Evolutionary conservation across 2,797 vertebrate genomes (phyloP).

Genomic region (Enteromius thamalakanensis): DNA sequence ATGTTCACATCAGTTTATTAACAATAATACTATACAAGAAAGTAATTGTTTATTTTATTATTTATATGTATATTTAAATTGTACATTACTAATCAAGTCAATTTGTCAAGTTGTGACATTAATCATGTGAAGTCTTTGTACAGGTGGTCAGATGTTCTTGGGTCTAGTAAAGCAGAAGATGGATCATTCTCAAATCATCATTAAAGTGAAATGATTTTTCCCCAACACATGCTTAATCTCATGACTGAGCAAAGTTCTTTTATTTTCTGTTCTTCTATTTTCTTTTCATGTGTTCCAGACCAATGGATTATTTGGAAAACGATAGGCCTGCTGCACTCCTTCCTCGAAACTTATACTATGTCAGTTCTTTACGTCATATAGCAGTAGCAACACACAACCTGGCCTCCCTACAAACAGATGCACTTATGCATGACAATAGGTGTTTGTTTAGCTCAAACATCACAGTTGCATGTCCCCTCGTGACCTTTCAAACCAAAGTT

Average conservation of each 20-base stretch:
- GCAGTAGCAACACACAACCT: not conserved
- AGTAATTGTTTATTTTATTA: not conserved
- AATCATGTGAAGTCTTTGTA: not conserved
- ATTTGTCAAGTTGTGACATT: not conserved
- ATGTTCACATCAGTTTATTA: not conserved
- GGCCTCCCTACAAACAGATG: not conserved
- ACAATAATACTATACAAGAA: not conserved
- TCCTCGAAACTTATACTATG: conserved; percentile 8
- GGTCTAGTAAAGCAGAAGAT: not conserved
- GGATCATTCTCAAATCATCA: not conserved
- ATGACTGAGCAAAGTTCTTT: conserved; percentile 30
- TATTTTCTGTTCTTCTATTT: conserved; percentile 25
- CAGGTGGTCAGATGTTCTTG: not conserved
- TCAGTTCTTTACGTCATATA: conserved; percentile 2
- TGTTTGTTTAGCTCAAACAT: conserved; percentile 32
- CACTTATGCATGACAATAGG: conserved; percentile 19
- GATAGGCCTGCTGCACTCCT: conserved; percentile 15
- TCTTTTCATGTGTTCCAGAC: conserved; percentile 17
- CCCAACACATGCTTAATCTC: conserved; percentile 7
- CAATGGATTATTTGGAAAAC: conserved; percentile 42
- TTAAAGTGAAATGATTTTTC: not conserved
- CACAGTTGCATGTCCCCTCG: conserved; percentile 2
- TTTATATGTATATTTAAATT: not conserved
- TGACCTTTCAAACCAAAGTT: conserved; percentile 38
- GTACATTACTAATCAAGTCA: not conserved